Base-by-base conservation (phyloP, 2,797 vertebrate species). In the Selene dorsalis region DNA sequence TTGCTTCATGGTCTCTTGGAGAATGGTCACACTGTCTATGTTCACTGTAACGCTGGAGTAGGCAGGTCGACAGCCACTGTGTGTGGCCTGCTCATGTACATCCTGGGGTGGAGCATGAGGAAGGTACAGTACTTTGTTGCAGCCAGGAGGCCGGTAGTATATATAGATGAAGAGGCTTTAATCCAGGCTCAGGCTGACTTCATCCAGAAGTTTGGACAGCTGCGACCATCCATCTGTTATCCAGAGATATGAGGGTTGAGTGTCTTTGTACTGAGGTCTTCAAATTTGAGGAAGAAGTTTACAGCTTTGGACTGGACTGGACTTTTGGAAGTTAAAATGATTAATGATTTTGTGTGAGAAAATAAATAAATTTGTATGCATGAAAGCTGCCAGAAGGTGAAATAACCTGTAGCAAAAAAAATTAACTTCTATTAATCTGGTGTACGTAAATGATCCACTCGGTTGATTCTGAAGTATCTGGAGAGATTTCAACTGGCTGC, bases 1-100 rank as follows among this genome's bases (percentile, higher is more conserved):
- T 93, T 99, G 56, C 94, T 99, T 32, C 95, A 97, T 0, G 96
- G 96, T 1, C 96, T 99, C 5, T 92, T 99, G 75, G 95, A 97
- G 90, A 97, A 97, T 0, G 96, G 97, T 1, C 98, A 99, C 93
- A 96, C 91, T 0, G 96, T 99, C 53, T 99, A 99, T 0, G 96
- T 99, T 6, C 98, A 99, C 85, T 99, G 98, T 81, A 99, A 99
- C 0, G 98, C 98, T 0, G 98, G 98, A 0, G 98, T 99, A 7
- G 98, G 98, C 80, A 93, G 98, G 64, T 98, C 98, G 2, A 97
- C 98, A 0, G 97, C 96, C 0, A 96, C 96, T 0, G 94, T 99
- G 70, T 95, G 98, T 0, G 98, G 98, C 63, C 96, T 97, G 90
- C 95, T 99, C 2, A 96, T 96, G 94, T 99, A 98, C 0, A 92